Conservation (phyloP, 2,888 invertebrate genomes). For the Brachyptera risi region DNA sequence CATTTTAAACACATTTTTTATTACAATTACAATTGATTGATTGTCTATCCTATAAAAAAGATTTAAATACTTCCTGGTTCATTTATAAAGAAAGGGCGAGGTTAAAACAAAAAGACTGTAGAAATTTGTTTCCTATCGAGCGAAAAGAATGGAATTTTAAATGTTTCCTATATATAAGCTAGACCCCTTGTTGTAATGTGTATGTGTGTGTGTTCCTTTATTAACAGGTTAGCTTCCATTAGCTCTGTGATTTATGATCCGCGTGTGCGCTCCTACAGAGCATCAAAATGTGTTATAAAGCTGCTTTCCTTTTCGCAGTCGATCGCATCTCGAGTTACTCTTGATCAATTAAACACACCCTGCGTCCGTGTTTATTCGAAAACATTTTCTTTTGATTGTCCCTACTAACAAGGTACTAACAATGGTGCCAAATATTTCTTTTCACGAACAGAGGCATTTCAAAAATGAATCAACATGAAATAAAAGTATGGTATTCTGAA, state of each 20-base stretch:
- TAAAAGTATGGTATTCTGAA: too few relatives aligned
- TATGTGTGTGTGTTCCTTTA: neutral
- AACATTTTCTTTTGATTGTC: too few relatives aligned
- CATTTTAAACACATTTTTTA: constrained; percentile 4
- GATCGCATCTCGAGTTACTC: too few relatives aligned
- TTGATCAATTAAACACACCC: neutral
- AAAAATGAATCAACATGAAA: too few relatives aligned
- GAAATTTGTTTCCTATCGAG: neutral
- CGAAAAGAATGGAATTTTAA: constrained; percentile 22
- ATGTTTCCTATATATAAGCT: constrained; percentile 1
- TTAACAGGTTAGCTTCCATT: neutral
- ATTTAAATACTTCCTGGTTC: neutral
- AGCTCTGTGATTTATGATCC: neutral
- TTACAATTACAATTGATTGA: constrained; percentile 28
- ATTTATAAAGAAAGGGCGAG: neutral
- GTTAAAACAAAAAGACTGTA: too few relatives aligned
- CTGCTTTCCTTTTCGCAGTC: neutral
- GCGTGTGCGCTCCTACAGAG: neutral
- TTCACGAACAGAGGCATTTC: too few relatives aligned
- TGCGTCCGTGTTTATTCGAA: too few relatives aligned
- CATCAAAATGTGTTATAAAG: neutral
- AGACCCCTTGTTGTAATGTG: too few relatives aligned
- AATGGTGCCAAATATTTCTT: too few relatives aligned
- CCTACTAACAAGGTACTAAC: too few relatives aligned
- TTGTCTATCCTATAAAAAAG: neutral